A percentile compares a stretch with the other conserved stretches of the same genome.
These are phyloP conservation scores for Xiphorhynchus erythropygius DNA, from an alignment of 2,797 vertebrate species.

Conservation along the genomic window DNA sequence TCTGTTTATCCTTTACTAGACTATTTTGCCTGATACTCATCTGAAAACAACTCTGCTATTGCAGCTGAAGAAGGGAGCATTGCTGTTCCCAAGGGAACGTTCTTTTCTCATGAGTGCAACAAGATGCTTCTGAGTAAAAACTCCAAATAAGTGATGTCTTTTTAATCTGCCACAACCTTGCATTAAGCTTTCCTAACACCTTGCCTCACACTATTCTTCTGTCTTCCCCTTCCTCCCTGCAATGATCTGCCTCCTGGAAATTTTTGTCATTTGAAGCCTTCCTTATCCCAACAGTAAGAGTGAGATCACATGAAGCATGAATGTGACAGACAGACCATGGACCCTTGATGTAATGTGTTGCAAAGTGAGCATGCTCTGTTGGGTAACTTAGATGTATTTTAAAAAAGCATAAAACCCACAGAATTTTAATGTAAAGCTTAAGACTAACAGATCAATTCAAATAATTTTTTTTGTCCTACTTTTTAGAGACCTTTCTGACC, in stretches of 20 bases:
- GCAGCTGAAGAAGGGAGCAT: conserved; percentile 29
- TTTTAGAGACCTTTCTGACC: not conserved
- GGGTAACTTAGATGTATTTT: not conserved
- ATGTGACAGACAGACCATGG: accelerated
- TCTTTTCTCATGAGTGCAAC: not conserved
- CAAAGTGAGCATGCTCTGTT: not conserved
- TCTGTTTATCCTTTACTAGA: conserved; percentile 14
- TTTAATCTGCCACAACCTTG: not conserved
- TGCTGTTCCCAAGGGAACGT: not conserved
- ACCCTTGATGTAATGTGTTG: not conserved
- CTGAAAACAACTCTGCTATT: not conserved
- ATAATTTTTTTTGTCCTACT: not conserved
- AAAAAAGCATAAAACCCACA: not conserved
- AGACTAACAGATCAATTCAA: not conserved
- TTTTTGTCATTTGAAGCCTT: not conserved
- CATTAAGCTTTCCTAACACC: not conserved
- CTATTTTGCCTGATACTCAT: conserved; percentile 7
- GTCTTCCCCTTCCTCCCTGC: not conserved
- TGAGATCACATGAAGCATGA: not conserved
- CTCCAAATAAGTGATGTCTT: not conserved
- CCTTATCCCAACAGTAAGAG: not conserved
- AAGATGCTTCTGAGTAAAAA: not conserved
- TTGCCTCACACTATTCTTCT: not conserved
- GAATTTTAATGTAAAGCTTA: not conserved
- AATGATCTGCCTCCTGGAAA: not conserved